Evolutionary conservation across 2,797 vertebrate species (phyloP).

Genomic region (Pseudomugil gertrudae): DNA sequence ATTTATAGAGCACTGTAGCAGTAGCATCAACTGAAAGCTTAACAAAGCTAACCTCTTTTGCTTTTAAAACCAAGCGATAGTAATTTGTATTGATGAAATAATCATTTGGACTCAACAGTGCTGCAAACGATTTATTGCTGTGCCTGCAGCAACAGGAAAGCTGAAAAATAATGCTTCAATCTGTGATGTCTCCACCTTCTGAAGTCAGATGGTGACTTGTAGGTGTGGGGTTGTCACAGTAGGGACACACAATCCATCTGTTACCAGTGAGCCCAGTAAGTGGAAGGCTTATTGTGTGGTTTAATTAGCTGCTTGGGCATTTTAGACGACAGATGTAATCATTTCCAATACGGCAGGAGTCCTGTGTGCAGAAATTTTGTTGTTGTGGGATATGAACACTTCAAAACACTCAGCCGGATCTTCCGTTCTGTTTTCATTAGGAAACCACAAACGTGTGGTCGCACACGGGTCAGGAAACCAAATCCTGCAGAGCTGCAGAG

Average conservation of each 20-base stretch:
- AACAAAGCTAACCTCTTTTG: neutral
- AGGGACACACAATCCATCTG: constrained; percentile 46
- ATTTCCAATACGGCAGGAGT: constrained; percentile 36
- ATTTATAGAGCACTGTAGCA: neutral
- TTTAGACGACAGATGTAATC: constrained; percentile 33
- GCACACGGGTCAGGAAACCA: neutral
- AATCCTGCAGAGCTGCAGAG: constrained; percentile 19
- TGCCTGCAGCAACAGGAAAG: neutral
- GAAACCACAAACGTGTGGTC: constrained; percentile 15
- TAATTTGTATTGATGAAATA: neutral
- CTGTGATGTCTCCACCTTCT: constrained; percentile 7
- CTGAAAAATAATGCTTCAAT: constrained; percentile 13
- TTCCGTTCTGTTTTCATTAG: constrained; percentile 35
- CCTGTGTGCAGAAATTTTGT: constrained; percentile 23
- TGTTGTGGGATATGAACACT: neutral
- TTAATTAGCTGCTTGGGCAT: constrained; percentile 44
- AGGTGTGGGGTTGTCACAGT: constrained; percentile 19
- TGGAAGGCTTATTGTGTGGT: constrained; percentile 36
- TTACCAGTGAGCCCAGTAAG: constrained; percentile 35
- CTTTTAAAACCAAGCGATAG: neutral
- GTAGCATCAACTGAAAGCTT: neutral
- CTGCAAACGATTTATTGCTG: neutral
- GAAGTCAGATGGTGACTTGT: constrained; percentile 16
- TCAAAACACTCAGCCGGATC: neutral
- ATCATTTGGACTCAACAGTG: neutral